Base-by-base conservation (phyloP, 1,140 invertebrate species). In the Pinna nobilis region DNA sequence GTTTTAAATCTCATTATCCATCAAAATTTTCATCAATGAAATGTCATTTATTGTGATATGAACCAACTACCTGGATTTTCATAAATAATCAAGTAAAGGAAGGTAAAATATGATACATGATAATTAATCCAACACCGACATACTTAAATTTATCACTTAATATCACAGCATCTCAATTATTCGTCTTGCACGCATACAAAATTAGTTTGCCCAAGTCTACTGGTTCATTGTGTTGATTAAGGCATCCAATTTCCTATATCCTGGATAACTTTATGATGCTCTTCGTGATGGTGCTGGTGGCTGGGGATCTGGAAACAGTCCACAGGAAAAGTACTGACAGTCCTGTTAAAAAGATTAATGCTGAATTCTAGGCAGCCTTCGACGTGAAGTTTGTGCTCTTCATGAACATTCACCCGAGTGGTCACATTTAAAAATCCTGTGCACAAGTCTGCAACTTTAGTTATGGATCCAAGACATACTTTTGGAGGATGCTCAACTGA, bases 261-360 rank as follows among this genome's bases (percentile, higher is more conserved):
- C 39, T 68, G 57, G 7, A 75, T 53, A 44, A 70, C 66, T 47
- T 78, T 69, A 15, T 69, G 44, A 3, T 44, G 33, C 13, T 63
- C 44, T 20, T 79, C 74, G 11, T 76, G 57, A 30, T 74, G 76
- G 39, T 74, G 66, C 53, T 79, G 65, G 37, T 82, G 79, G 20
- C 79, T 78, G 4, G 83, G 83, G 32, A 84, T 82, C 63, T 84
- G 78, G 47, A 84, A 84, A 60, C 83, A 84, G 70, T 82, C 83
- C 0, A 84, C 77, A 35, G 83, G 83, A 59, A 79, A 81, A n/a
- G 78, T 75, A 39, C 80, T 79, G 30, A 84, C 80, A n/a, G 83
- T 84, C 51, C 65, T 77, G 50, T 84, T 84, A 51, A 74, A 84
- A 20, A 84, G 69, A 59, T 76, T 84, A 9, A 84, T 57, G 47